Conservation (phyloP, 2,888 invertebrate species). For the Drosophila sordidula region DNA sequence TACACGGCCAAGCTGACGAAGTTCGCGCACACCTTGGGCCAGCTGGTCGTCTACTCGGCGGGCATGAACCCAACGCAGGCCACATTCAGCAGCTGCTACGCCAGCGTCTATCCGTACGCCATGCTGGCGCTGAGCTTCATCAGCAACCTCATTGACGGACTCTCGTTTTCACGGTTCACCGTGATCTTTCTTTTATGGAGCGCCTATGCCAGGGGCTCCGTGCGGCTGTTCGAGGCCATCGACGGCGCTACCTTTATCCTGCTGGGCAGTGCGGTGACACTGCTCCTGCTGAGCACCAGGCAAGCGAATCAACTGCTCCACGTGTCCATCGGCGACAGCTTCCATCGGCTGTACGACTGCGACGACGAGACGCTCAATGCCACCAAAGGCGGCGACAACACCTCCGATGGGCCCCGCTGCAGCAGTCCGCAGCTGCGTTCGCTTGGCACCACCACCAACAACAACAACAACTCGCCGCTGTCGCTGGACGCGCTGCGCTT, state of each 20-base stretch:
- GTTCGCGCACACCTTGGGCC: constrained; percentile 75
- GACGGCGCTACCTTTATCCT: not conserved
- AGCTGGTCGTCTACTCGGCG: constrained; percentile 76
- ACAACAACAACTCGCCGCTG: constrained; percentile 19
- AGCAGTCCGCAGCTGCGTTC: not conserved
- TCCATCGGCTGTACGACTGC: constrained; percentile 83
- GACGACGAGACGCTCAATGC: constrained; percentile 80
- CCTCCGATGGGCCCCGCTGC: constrained; percentile 2
- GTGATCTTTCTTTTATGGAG: constrained; percentile 82
- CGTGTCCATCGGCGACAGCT: constrained; percentile 70
- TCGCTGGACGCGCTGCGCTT: constrained; percentile 70
- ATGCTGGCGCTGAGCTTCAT: constrained; percentile 74
- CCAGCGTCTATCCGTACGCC: constrained; percentile 67
- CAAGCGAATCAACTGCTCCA: constrained; percentile 14
- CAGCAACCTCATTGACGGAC: constrained; percentile 74
- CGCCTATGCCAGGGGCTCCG: constrained; percentile 63
- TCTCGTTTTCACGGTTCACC: constrained; percentile 81
- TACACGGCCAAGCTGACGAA: constrained; percentile 59
- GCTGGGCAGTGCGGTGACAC: constrained; percentile 63
- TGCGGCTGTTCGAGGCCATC: constrained; percentile 3
- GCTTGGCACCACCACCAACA: not conserved
- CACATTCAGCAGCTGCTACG: constrained; percentile 61
- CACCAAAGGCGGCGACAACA: constrained; percentile 12
- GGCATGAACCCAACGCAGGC: constrained; percentile 62
- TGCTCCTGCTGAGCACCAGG: constrained; percentile 59